A percentile compares a stretch with the other conserved stretches of the same genome.
These are phyloP conservation scores for Helicoverpa assulta DNA, from an alignment of 2,888 invertebrate species.

Conservation along the genomic window DNA sequence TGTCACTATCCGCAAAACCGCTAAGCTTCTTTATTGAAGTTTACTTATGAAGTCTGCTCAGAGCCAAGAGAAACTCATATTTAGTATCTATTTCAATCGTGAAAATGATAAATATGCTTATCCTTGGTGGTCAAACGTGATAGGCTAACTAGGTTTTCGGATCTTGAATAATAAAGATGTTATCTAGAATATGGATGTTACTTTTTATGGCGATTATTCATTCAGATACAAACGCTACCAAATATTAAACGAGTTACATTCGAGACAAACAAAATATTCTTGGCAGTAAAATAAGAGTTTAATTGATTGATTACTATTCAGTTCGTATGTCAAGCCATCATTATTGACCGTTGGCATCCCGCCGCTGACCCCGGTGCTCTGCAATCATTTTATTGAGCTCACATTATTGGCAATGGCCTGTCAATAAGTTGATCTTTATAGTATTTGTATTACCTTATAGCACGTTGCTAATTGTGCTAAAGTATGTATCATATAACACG, in stretches of 20 bases:
- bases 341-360: slow-evolving; percentile 84
- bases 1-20: background rate
- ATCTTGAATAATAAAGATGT: background rate
- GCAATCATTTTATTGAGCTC: slow-evolving; percentile 81
- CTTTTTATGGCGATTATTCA: slow-evolving; percentile 24
- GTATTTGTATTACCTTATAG: slow-evolving; percentile 28
- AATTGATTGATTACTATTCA: slow-evolving; percentile 84
- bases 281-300: slow-evolving; percentile 71
- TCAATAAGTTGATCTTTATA: slow-evolving; percentile 62
- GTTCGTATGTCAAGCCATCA: slow-evolving; percentile 81
- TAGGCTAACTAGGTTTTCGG: background rate
- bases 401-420: slow-evolving; percentile 73
- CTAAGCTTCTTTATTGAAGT: too few relatives aligned
- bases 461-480: slow-evolving; percentile 31
- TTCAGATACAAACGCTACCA: slow-evolving; percentile 37
- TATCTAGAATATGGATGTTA: background rate
- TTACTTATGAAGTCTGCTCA: too few relatives aligned
- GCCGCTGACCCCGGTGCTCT: slow-evolving; percentile 79
- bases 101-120: background rate
- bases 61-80: too few relatives aligned
- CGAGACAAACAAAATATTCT: slow-evolving; percentile 64
- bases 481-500: background rate
- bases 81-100: background rate
- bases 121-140: background rate
- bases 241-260: slow-evolving; percentile 50